Conservation (phyloP, 2,797 vertebrate species). For the Bradypodion pumilum region DNA sequence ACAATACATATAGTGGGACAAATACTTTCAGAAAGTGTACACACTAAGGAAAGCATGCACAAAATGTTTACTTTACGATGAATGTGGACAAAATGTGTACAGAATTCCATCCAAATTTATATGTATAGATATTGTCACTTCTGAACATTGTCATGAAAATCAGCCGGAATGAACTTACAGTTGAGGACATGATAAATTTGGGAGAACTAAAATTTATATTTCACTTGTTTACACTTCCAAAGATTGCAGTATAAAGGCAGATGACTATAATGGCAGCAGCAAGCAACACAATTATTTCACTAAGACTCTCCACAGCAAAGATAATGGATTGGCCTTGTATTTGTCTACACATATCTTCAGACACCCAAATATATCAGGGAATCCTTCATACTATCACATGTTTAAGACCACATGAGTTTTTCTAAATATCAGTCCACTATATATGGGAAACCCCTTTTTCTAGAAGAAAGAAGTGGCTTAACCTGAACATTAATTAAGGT, state of each 20-base stretch:
- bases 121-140: background rate
- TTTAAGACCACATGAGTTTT: background rate
- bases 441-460: background rate
- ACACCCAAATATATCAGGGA: background rate
- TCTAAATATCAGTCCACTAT: background rate
- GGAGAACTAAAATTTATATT: background rate
- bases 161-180: background rate
- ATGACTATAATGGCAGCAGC: background rate
- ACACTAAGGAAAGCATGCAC: background rate
- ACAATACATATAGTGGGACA: too few species aligned
- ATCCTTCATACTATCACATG: background rate
- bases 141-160: background rate
- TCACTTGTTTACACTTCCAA: background rate
- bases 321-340: background rate
- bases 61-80: background rate
- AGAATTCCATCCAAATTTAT: background rate
- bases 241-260: background rate
- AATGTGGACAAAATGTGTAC: background rate
- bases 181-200: background rate
- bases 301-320: background rate
- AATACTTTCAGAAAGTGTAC: background rate
- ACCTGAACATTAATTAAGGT: background rate
- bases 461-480: conserved; percentile 1
- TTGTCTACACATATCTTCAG: background rate
- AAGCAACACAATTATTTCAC: background rate